phyloP scores from a whole-genome alignment of 2,113 vertebrate genomes.

The Cephalopterus ornatus region DNA sequence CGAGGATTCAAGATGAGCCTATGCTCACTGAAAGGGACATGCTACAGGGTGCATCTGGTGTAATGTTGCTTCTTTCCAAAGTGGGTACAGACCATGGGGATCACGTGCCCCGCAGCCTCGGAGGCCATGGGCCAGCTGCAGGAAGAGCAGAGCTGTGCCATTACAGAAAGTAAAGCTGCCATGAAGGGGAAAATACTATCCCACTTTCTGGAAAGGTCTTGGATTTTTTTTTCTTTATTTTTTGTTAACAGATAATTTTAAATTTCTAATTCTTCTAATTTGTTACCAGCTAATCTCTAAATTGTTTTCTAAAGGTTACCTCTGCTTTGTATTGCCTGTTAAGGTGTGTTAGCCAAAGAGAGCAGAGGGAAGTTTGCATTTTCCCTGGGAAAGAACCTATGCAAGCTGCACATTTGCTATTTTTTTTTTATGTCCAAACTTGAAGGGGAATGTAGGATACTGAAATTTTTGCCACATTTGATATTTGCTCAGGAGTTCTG shows the following conservation, averaged over 20 bases:
- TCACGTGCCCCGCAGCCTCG: rapidly evolving
- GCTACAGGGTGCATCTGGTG: neutral
- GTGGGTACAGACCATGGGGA: neutral
- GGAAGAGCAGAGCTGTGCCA: neutral
- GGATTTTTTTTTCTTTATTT: neutral
- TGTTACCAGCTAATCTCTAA: neutral
- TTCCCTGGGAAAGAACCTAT: neutral
- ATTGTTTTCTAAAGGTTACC: neutral
- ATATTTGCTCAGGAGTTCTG: neutral
- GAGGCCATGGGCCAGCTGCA: neutral
- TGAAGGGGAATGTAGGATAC: neutral
- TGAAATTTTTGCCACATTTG: neutral
- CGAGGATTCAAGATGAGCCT: rapidly evolving
- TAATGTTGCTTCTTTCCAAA: neutral
- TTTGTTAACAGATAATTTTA: neutral
- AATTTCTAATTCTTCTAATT: neutral
- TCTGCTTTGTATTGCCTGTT: neutral
- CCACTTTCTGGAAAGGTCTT: neutral
- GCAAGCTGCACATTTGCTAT: neutral
- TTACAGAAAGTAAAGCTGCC: neutral
- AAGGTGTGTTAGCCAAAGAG: neutral
- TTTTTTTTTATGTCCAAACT: neutral
- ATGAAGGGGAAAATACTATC: neutral
- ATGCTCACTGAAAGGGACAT: neutral
- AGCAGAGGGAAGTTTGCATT: neutral